phyloP scores from a whole-genome alignment of 92 coral and sea anemone species.

The Isaurus tuberculatus region DNA sequence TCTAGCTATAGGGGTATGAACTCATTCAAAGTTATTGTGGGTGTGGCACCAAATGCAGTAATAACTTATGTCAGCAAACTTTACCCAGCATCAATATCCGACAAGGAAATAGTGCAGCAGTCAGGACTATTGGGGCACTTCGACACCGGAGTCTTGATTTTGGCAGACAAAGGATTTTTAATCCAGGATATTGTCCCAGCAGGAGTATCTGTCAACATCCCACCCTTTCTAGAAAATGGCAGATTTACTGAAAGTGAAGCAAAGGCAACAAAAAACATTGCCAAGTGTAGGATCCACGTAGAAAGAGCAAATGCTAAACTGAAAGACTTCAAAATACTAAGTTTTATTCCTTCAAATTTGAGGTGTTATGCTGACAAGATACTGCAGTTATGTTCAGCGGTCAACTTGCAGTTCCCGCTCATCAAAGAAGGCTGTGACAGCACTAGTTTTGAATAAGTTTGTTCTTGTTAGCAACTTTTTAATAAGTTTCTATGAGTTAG shows the following conservation, averaged over 20 bases:
- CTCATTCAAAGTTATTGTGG: conserved; percentile 56
- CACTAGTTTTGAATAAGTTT: not conserved
- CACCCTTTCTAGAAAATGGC: conserved; percentile 20
- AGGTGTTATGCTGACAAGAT: not conserved
- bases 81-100: conserved; percentile 65
- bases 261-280: not conserved
- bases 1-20: conserved; percentile 67
- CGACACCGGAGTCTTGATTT: conserved; percentile 50
- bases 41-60: conserved; percentile 61
- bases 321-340: conserved; percentile 11
- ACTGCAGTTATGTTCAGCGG: not conserved
- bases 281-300: no score
- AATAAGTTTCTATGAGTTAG: no score
- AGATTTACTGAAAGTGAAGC: conserved; percentile 4
- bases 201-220: conserved; percentile 61
- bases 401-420: not conserved
- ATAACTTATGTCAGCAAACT: conserved; percentile 46
- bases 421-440: not conserved
- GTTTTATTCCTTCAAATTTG: not conserved
- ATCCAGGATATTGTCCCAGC: conserved; percentile 60
- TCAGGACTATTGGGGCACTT: conserved; percentile 53
- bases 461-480: no score
- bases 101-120: conserved; percentile 62
- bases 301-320: not conserved
- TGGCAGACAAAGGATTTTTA: conserved; percentile 1